phyloP scores from a whole-genome alignment of 2,888 invertebrate genomes.

The Cataglyphis cursor region DNA sequence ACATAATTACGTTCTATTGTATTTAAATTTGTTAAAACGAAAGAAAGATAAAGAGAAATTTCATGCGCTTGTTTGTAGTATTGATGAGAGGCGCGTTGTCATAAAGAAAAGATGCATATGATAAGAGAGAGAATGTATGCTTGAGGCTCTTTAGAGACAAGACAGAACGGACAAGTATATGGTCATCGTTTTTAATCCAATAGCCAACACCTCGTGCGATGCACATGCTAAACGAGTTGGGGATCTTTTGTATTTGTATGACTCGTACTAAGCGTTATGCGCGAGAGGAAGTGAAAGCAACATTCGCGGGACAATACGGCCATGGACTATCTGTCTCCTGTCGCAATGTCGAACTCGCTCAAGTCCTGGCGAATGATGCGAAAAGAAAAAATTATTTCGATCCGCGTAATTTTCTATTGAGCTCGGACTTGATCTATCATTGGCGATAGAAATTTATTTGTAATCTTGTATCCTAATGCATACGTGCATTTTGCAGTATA shows the following conservation, averaged over 20 bases:
- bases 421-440: not conserved
- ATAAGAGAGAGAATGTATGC: no score
- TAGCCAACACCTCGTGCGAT: conserved; percentile 37
- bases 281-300: conserved; percentile 83
- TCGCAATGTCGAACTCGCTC: conserved; percentile 52
- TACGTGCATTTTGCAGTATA: no score
- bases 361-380: not conserved
- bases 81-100: no score
- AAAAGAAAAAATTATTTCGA: not conserved
- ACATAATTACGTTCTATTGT: not conserved
- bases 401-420: no score
- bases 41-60: not conserved
- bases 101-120: no score
- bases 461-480: not conserved
- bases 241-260: conserved; percentile 63
- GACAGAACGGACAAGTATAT: not conserved
- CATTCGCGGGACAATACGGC: conserved; percentile 79
- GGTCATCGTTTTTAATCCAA: conserved; percentile 20
- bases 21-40: not conserved
- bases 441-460: not conserved
- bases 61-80: no score
- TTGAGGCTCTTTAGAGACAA: no score
- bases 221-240: conserved; percentile 72
- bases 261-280: conserved; percentile 60
- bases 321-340: conserved; percentile 75